phyloP scores from a whole-genome alignment of 2,888 invertebrate genomes.

The Nephrotoma flavescens region DNA sequence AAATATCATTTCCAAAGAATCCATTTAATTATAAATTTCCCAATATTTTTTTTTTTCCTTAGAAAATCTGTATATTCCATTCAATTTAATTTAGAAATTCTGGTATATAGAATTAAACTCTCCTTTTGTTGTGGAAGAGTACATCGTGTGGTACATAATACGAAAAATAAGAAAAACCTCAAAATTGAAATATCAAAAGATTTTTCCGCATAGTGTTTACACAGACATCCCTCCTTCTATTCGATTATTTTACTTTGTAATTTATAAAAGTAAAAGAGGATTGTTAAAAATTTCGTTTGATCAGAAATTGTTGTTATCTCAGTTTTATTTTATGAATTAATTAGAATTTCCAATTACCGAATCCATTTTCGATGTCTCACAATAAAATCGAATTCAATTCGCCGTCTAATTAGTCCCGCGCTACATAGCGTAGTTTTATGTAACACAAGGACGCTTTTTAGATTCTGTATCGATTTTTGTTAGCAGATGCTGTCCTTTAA shows the following conservation, averaged over 20 bases:
- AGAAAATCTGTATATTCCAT: neutral
- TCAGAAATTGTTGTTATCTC: neutral
- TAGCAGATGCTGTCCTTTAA: neutral
- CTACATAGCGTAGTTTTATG: neutral
- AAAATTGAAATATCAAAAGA: neutral
- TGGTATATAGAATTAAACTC: neutral
- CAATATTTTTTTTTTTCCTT: neutral
- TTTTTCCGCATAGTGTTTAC: neutral
- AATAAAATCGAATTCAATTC: neutral
- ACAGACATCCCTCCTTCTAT: neutral
- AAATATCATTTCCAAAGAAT: neutral
- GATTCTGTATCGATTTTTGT: neutral
- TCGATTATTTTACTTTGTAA: neutral
- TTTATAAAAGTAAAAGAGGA: neutral
- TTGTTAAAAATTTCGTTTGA: neutral
- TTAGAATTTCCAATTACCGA: neutral
- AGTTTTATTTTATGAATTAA: neutral
- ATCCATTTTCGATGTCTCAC: neutral
- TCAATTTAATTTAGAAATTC: neutral
- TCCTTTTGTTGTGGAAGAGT: neutral
- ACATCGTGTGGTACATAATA: neutral
- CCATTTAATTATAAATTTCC: neutral
- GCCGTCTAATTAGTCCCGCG: too few relatives aligned
- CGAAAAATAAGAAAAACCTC: neutral
- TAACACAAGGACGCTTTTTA: neutral